Base-by-base conservation (phyloP, 1,140 invertebrate genomes). In the Lepidurus apus region DNA sequence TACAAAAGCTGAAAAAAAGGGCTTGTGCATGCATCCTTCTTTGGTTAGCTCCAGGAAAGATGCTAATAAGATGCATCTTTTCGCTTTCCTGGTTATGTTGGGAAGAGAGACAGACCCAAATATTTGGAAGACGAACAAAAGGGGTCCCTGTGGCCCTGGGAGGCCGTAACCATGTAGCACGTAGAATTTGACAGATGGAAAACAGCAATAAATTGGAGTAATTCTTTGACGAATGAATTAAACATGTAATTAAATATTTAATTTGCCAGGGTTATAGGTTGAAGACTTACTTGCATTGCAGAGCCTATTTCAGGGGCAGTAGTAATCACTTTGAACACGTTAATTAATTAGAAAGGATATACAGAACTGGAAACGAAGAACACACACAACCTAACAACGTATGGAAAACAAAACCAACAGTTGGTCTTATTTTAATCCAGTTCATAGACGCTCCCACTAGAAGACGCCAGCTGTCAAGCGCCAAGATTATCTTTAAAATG, bases 61-160 rank as follows among this genome's bases (percentile, higher is more conserved):
- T 65, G 53, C 53, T 65, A 65, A 65, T 65, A 65, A 65, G 53
- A 65, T 21, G 53, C 53, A 34, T 34, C 21, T 65, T 65, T 65
- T 65, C 53, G 17, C 13, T 65, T 65, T 21, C 53, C 21, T 21
- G 21, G 17, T 65, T 65, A n/a, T 65, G 13, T 21, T 65, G 8
- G 53, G 13, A 9, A 65, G 53, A 13, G 13, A 65, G 21, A n/a
- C 53, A 65, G 53, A 21, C 53, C 53, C 21, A 34, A 13, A 21
- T 65, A 65, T 65, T 21, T 7, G 5, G 21, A n/a, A 65, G 53
- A 8, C 53, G 9, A 65, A 13, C 6, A 21, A 65, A 65, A 9
- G 9, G 53, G 53, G 21, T 13, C 5, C 53, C 21, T 65, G 0
- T 65, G 34, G 34, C 34, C 34, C 2, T 34, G 34, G 34, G 34